Conservation (phyloP, 53 echinoderm and acorn worm genomes). For the Echinometra lucunter region DNA sequence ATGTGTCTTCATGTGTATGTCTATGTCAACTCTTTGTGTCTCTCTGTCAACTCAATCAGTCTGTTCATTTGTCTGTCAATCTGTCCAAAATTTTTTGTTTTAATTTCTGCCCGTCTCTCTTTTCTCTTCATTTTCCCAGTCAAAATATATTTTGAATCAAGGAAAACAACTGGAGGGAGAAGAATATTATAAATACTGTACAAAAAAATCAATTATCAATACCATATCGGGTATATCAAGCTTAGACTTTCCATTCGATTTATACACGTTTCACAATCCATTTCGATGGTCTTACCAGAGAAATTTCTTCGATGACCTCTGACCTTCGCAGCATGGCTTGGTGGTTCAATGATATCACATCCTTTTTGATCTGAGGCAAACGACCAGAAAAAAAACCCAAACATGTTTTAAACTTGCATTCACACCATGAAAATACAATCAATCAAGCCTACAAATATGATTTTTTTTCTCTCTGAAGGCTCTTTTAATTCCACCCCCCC, state of each 20-base stretch:
- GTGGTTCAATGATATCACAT: conserved; percentile 39
- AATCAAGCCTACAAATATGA: too few relatives aligned
- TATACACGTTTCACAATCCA: not conserved
- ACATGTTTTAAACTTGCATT: not conserved
- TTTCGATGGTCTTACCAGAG: conserved; percentile 41
- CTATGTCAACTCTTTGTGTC: too few relatives aligned
- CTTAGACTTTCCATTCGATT: not conserved
- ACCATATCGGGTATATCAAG: not conserved
- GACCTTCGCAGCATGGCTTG: conserved; percentile 65
- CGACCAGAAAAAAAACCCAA: not conserved
- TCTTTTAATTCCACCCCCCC: too few relatives aligned
- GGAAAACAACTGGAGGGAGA: not conserved
- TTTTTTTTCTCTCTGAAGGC: too few relatives aligned
- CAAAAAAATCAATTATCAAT: not conserved
- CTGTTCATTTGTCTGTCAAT: too few relatives aligned
- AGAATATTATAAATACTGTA: not conserved
- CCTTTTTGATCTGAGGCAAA: conserved; percentile 54
- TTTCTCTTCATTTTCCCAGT: not conserved
- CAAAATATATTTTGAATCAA: not conserved
- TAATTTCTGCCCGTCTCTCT: too few relatives aligned
- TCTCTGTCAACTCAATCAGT: too few relatives aligned
- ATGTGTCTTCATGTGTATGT: too few relatives aligned
- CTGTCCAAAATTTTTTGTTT: too few relatives aligned
- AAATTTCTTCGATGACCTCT: conserved; percentile 64
- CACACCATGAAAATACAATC: not conserved